Evolutionary conservation across 2,888 invertebrate species (phyloP).

Genomic region (Crossocerus cetratus): DNA sequence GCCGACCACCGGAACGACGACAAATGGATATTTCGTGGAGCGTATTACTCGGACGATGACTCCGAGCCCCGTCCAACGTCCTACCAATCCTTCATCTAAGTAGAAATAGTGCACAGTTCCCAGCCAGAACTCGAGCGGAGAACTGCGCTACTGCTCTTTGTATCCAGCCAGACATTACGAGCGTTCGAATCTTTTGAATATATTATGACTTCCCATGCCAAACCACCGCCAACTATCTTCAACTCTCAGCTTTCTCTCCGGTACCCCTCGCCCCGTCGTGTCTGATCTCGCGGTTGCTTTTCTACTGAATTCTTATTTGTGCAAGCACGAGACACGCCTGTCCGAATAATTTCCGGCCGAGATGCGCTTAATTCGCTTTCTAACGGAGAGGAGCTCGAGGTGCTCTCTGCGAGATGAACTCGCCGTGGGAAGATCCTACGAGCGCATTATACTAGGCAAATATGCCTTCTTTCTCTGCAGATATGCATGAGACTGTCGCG

Average conservation of each 20-base stretch:
- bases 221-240: constrained; percentile 18
- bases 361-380: no score
- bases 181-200: constrained; percentile 25
- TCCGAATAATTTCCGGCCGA: no score
- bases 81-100: constrained; percentile 19
- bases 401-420: no score
- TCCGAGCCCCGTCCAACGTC: constrained; percentile 30
- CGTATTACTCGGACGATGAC: constrained; percentile 52
- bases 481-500: no score
- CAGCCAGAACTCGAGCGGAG: not conserved
- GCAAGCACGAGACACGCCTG: no score
- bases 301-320: no score
- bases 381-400: no score
- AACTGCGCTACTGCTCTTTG: constrained; percentile 1
- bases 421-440: no score
- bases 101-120: constrained; percentile 13
- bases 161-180: constrained; percentile 30
- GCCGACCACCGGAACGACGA: constrained; percentile 39
- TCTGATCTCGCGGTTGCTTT: constrained; percentile 29
- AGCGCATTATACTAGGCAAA: no score
- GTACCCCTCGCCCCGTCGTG: no score
- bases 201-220: not conserved
- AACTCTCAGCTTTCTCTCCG: no score
- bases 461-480: no score
- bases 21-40: constrained; percentile 61